phyloP scores from a whole-genome alignment of 2,113 vertebrate genomes.

The Oenanthe oenanthe region DNA sequence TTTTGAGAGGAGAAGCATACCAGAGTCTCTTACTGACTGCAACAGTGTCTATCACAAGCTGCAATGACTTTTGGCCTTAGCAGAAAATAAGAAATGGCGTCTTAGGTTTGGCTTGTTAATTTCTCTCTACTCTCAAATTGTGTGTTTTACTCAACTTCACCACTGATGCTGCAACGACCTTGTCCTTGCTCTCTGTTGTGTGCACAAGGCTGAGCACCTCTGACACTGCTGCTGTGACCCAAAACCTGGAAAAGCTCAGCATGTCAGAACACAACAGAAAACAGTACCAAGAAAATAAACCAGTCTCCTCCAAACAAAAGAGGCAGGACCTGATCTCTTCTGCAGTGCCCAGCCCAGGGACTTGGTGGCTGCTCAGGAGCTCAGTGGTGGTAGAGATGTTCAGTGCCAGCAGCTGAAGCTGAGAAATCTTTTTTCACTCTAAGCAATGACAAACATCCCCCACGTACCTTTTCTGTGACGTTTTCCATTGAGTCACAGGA shows the following conservation, averaged over 20 bases:
- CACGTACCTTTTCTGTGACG: background rate
- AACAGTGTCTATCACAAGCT: background rate
- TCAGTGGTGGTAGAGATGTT: background rate
- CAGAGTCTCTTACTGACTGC: background rate
- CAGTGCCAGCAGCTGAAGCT: background rate
- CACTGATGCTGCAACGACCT: background rate
- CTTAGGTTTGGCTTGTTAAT: background rate
- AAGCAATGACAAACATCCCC: background rate
- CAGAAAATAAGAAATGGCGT: background rate
- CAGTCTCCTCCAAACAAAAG: background rate
- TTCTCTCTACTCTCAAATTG: background rate
- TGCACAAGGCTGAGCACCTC: background rate
- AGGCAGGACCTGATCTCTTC: background rate
- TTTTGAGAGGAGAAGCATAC: background rate
- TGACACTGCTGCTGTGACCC: accelerated
- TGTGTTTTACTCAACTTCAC: background rate
- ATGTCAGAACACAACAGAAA: background rate
- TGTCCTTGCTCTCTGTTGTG: background rate
- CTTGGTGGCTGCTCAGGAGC: accelerated
- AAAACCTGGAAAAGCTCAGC: background rate
- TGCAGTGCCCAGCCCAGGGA: background rate
- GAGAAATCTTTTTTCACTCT: background rate
- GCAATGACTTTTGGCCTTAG: background rate
- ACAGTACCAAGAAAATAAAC: background rate
- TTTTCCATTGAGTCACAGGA: background rate